A percentile compares a stretch with the other conserved stretches of the same genome.
These are phyloP conservation scores for Therioaphis trifolii DNA, from an alignment of 2,888 invertebrate species.

Conservation along the genomic window DNA sequence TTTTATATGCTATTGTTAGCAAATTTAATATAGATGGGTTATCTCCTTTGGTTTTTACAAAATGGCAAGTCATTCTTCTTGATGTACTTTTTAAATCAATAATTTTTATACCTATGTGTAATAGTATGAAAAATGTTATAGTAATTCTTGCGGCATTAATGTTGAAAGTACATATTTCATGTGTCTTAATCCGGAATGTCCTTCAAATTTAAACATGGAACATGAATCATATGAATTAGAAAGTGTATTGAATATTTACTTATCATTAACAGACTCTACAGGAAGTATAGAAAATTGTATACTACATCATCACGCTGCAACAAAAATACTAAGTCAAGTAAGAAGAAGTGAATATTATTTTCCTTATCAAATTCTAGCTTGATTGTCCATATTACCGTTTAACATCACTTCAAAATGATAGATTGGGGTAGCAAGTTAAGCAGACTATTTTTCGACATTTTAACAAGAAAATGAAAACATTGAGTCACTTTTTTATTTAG, in stretches of 20 bases:
- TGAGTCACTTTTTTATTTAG: too few relatives aligned
- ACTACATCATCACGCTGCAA: conserved; percentile 73
- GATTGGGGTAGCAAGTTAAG: too few relatives aligned
- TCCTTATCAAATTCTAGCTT: too few relatives aligned
- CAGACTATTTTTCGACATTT: too few relatives aligned
- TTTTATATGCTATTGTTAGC: conserved; percentile 77
- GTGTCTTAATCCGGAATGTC: conserved; percentile 69
- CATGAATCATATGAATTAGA: conserved; percentile 67
- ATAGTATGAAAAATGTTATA: conserved; percentile 63
- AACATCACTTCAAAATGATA: too few relatives aligned
- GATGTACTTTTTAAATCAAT: conserved; percentile 52
- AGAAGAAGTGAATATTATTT: conserved; percentile 66
- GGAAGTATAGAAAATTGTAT: conserved; percentile 75
- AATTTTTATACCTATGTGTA: neutral
- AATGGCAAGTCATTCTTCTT: conserved; percentile 69
- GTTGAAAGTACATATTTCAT: conserved; percentile 66
- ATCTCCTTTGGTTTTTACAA: conserved; percentile 68
- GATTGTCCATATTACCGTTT: too few relatives aligned
- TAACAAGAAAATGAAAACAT: too few relatives aligned
- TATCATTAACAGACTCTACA: conserved; percentile 78
- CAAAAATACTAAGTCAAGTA: conserved; percentile 72
- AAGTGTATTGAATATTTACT: conserved; percentile 73
- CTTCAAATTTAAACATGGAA: conserved; percentile 67
- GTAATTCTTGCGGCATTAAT: conserved; percentile 66
- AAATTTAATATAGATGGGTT: conserved; percentile 79